Base-by-base conservation (phyloP, 2,797 vertebrate genomes). In the Lerista edwardsae region DNA sequence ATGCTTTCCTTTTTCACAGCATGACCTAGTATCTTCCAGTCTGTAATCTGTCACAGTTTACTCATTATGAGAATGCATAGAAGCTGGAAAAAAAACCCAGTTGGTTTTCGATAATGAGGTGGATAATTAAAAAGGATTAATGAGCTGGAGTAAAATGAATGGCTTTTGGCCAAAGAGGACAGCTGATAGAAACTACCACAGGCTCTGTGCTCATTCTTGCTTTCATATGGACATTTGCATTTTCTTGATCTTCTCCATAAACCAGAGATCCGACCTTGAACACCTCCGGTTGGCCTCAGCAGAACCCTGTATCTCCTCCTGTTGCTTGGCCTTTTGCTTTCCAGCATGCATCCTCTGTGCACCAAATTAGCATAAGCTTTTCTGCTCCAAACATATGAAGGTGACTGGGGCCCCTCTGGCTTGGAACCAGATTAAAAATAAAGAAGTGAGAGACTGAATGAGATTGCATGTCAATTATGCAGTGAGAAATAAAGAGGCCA, bases 81-180 rank as follows among this genome's bases (percentile, higher is more conserved):
- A 87, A 74, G 21, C 75, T 88, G 57, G 12, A 8, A 5, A 21
- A 87, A 65, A 51, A 91, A 39, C 85, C 76, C 71, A 86, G 74
- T 90, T 86, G 80, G 86, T 87, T 91, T 93, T 91, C 90, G 91
- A 93, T 87, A 93, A 92, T 86, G 84, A 92, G 23, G 84, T 85
- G 51, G 85, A 93, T 91, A 91, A 93, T 93, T 93, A 90, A 92
- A 94, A 94, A 87, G 68, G 87, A 92, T 92, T 93, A 91, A 93
- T 90, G 87, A 93, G 6, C 71, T 91, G 84, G 77, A 89, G 91
- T 90, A 91, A 91, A 64, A 93, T 87, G 88, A 92, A 88, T 73
- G 84, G 89, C 92, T 89, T 89, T 67, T 86, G 61, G 84, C 72
- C 92, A 93, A 92, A 72, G 87, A 57, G 25, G 84, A 89, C 84